These are phyloP conservation scores for Julus scandinavius DNA, from an alignment of 2,888 invertebrate species.

Conservation along the genomic window DNA sequence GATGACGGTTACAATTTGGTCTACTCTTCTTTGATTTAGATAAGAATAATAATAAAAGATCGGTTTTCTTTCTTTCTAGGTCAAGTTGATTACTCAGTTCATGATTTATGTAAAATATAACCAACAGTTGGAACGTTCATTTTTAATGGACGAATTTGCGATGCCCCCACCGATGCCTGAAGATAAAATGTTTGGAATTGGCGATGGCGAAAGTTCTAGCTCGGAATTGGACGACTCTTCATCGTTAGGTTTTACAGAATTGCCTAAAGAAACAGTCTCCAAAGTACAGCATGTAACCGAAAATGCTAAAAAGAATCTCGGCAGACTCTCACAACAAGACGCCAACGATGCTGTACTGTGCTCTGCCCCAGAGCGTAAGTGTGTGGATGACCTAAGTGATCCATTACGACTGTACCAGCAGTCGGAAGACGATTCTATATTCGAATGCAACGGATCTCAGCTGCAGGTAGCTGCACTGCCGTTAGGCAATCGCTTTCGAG, in stretches of 20 bases:
- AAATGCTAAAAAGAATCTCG: not conserved
- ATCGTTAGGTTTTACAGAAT: not conserved
- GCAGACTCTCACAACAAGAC: slow-evolving; percentile 5
- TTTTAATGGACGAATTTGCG: slow-evolving; percentile 87
- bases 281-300: not conserved
- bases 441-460: slow-evolving; percentile 57
- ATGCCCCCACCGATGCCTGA: slow-evolving; percentile 71
- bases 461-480: slow-evolving; percentile 59
- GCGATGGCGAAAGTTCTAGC: slow-evolving; percentile 39
- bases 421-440: slow-evolving; percentile 67
- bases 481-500: slow-evolving; percentile 74
- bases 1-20: too few species aligned
- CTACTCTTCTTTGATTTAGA: too few species aligned
- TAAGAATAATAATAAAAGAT: not conserved
- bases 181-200: slow-evolving; percentile 58
- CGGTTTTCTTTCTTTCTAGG: slow-evolving; percentile 61
- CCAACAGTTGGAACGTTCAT: slow-evolving; percentile 90
- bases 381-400: slow-evolving; percentile 83
- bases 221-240: not conserved
- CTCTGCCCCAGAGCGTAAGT: slow-evolving; percentile 63
- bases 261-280: not conserved
- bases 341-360: too few species aligned
- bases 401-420: slow-evolving; percentile 75
- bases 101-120: slow-evolving; percentile 89
- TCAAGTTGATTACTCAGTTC: slow-evolving; percentile 84